Percentiles rank a stretch among this genome's conserved stretches.
Evolutionary conservation across 2,797 vertebrate species (phyloP).

Genomic region (Antennarius maculatus): DNA sequence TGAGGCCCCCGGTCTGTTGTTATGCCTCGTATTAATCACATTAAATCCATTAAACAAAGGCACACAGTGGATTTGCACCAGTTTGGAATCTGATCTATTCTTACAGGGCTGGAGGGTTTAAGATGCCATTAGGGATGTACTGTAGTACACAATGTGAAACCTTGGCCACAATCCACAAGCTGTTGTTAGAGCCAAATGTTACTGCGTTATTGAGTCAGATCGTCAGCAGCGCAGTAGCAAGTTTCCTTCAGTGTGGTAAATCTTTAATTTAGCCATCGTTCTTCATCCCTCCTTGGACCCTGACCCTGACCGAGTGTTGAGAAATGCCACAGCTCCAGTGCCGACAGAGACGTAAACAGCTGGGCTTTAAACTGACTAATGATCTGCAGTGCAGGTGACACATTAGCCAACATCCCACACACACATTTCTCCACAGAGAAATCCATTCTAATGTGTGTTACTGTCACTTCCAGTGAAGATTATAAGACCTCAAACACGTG

Average conservation of each 20-base stretch:
- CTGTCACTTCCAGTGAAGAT: neutral
- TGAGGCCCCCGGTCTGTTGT: too few relatives aligned
- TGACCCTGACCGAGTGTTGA: constrained; percentile 54
- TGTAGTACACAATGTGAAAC: too few relatives aligned
- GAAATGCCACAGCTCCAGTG: constrained; percentile 57
- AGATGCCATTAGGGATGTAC: too few relatives aligned
- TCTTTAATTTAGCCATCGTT: constrained; percentile 48
- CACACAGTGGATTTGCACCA: too few relatives aligned
- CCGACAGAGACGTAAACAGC: constrained; percentile 10
- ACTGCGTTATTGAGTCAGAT: constrained; percentile 1
- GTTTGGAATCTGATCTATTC: too few relatives aligned
- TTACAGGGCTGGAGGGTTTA: too few relatives aligned
- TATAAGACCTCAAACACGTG: constrained; percentile 1
- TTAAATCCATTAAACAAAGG: too few relatives aligned
- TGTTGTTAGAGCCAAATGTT: neutral
- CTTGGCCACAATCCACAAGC: constrained; percentile 4
- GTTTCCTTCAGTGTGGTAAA: constrained; percentile 18
- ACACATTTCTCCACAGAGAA: constrained; percentile 36
- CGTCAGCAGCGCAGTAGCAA: neutral
- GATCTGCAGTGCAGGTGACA: constrained; percentile 51
- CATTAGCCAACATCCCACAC: constrained; percentile 27
- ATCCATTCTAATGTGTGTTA: constrained; percentile 29
- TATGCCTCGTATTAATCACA: too few relatives aligned
- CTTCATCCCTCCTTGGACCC: constrained; percentile 53
- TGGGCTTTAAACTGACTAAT: constrained; percentile 35